Conservation (phyloP, 2,888 invertebrate species). For the Lottia scabra region DNA sequence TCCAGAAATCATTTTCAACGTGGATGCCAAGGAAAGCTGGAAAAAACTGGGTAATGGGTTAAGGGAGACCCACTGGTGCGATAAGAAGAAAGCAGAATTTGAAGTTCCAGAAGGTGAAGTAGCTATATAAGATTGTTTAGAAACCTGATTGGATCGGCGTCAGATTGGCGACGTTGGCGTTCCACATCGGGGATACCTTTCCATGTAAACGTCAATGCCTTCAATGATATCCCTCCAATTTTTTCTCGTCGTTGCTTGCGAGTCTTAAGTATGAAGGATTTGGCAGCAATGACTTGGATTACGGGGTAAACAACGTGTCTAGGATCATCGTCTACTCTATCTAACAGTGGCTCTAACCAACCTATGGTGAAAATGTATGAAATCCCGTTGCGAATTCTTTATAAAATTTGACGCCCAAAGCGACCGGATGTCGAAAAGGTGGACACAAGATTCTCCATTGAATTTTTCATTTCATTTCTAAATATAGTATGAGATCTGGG, state of each 20-base stretch:
- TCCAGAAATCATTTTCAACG: no score
- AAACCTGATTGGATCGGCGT: constrained; percentile 26
- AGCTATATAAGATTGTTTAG: background rate
- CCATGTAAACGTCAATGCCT: constrained; percentile 26
- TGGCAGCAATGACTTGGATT: background rate
- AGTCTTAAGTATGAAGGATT: background rate
- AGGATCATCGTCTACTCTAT: background rate
- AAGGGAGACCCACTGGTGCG: background rate
- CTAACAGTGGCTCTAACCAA: background rate
- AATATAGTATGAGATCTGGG: no score
- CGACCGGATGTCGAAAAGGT: no score
- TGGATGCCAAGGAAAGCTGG: no score
- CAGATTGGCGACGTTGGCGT: constrained; percentile 9
- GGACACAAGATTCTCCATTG: no score
- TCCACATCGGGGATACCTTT: constrained; percentile 15
- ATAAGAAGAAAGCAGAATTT: background rate
- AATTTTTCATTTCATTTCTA: no score
- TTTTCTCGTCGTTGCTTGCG: background rate
- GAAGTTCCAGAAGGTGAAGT: background rate
- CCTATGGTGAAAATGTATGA: background rate
- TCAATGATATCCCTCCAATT: constrained; percentile 14
- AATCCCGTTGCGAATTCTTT: background rate
- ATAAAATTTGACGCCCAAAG: no score
- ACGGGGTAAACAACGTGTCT: background rate
- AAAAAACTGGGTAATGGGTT: no score